These are phyloP conservation scores for Rhizomys pruinosus DNA, from an alignment of 2,113 vertebrate genomes.

Conservation along the genomic window DNA sequence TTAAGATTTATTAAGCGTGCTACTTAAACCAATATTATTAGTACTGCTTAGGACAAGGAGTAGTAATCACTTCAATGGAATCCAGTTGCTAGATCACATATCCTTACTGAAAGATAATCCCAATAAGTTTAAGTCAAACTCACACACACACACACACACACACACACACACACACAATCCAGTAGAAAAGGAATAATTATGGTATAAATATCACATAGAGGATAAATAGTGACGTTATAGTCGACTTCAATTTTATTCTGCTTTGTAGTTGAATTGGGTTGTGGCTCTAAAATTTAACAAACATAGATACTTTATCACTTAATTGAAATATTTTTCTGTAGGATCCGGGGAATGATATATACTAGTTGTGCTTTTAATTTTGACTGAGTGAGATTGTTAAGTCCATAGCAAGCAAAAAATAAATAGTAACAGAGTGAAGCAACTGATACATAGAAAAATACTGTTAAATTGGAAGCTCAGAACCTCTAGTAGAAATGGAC, in stretches of 20 bases:
- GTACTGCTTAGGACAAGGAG: neutral
- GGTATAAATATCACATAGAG: neutral
- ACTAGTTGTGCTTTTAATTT: neutral
- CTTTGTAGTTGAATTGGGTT: neutral
- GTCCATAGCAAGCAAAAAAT: neutral
- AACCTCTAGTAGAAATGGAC: neutral
- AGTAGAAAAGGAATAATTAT: slow-evolving; percentile 3
- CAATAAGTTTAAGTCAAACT: slow-evolving; percentile 5
- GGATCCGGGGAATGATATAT: neutral
- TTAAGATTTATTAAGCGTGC: slow-evolving; percentile 27
- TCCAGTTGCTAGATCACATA: neutral
- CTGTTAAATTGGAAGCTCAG: neutral
- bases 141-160: neutral
- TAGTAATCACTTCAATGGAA: neutral
- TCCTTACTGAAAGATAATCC: neutral
- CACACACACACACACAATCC: neutral
- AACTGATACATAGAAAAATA: no score
- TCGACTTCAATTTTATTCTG: neutral
- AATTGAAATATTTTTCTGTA: neutral
- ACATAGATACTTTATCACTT: neutral
- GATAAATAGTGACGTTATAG: neutral
- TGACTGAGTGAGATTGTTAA: neutral
- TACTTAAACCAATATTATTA: neutral
- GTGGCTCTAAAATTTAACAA: slow-evolving; percentile 3
- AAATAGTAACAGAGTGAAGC: neutral